phyloP scores from a whole-genome alignment of 2,113 vertebrate genomes.

The Apodemus speciosus region DNA sequence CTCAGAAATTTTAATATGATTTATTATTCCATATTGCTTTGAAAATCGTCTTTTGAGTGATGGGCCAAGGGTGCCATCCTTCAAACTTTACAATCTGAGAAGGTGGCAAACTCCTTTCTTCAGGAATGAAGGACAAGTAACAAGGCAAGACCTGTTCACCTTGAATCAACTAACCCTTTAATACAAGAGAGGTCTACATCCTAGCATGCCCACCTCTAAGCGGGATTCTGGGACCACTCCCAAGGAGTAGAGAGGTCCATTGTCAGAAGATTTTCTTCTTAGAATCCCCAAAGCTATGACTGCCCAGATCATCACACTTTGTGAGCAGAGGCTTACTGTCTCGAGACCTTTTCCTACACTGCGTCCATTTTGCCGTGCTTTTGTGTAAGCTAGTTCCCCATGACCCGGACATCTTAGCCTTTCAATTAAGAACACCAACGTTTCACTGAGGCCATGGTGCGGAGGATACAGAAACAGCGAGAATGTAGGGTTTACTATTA shows the following conservation, averaged over 20 bases:
- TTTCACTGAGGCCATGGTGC: neutral
- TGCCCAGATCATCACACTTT: neutral
- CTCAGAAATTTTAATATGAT: neutral
- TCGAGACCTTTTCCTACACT: neutral
- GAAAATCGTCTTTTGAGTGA: neutral
- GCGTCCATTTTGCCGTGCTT: neutral
- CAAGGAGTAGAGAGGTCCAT: neutral
- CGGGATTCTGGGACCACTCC: neutral
- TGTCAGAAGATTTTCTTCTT: neutral
- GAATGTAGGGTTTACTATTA: neutral
- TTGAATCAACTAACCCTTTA: slow-evolving; percentile 3
- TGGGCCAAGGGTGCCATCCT: neutral
- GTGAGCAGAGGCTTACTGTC: neutral
- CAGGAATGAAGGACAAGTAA: neutral
- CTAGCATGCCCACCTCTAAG: neutral
- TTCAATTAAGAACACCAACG: neutral
- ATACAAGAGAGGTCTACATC: neutral
- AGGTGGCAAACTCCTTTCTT: neutral
- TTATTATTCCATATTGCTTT: neutral
- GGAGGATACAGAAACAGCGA: neutral
- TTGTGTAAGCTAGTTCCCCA: neutral
- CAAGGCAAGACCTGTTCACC: neutral
- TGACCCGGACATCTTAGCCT: neutral
- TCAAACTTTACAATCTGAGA: neutral
- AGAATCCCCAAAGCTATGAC: neutral